Base-by-base conservation (phyloP, 2,113 vertebrate genomes). In the Hippocampus zosterae region DNA sequence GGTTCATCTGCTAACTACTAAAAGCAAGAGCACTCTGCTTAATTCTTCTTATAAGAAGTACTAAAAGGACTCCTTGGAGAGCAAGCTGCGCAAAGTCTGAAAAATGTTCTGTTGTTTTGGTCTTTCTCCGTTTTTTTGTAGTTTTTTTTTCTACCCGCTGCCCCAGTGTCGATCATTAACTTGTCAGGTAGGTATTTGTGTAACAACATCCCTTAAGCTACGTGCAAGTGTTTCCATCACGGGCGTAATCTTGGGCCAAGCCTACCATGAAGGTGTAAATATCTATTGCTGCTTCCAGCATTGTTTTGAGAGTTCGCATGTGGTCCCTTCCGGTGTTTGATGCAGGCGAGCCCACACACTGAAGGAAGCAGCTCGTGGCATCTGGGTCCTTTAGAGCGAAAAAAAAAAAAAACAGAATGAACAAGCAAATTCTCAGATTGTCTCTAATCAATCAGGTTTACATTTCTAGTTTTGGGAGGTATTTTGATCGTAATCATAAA, bases 201-300 rank as follows among this genome's bases (percentile, higher is more conserved):
- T 3, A 9, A 27, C 23, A 55, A n/a, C 13, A 76, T 82, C 76
- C 70, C 46, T 77, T 13, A 3, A 0, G 0, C 40, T 67, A 3
- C 3, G 4, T 42, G 65, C 5, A 1, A 5, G 9, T 68, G 18
- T 64, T 67, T 68, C 65, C 19, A 12, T 57, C 23, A 1, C 4
- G 1, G 37, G n/a, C 40, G 46, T n/a, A 27, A 12, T 13, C 1
- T 12, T 2, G 11, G 18, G 52, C 29, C 3, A 29, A 67, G 1
- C 52, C 0, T 89, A 93, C 92, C 90, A 91, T 86, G 72, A 92
- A 91, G 12, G 88, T 83, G 75, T 90, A 92, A 18, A 92, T 11
- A 0, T 93, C 90, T 76, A 91, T 84, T 0, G 78, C 60, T 0
- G 86, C 88, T 7, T 90, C 89, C 0, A 89, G 80, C 37, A 91